Evolutionary conservation across 2,113 vertebrate genomes (phyloP), one percentile per base, ranked within the genome.

Genomic region (Syngnathus typhle): DNA sequence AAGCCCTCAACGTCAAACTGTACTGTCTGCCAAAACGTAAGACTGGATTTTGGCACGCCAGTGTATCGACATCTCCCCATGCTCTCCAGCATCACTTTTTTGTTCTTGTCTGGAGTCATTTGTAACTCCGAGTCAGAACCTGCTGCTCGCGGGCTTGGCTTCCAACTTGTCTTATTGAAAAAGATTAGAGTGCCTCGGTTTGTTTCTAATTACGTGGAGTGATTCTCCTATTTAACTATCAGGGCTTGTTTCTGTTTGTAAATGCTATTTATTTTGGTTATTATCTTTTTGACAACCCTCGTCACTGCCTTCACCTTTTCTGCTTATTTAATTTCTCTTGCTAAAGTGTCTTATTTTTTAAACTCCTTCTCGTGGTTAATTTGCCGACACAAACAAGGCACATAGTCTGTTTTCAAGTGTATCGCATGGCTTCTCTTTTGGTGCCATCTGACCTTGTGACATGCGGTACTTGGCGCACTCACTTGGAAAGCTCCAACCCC

Each of bases 371-470:
- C 41, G 65, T 47, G 63, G 0, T 0, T 71, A 46, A 8, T 71
- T 69, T 67, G 66, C 72, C 55, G 12, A 55, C 18, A 32, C 44
- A 63, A 69, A 68, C 47, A 12, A 73, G 47, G 65, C 23, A 18
- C 47, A 23, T 46, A 60, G 43, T 64, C 47, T 81, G 73, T 84
- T 69, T 60, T 52, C 79, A 47, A 79, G 75, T 68, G 1, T 73
- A 71, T 80, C 79, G 85, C 71, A 47, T 65, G 59, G 60, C 41
- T 62, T 79, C 69, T 71, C 67, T 83, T 77, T 80, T 79, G 65
- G 56, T 71, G 72, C 44, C 47, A 19, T 37, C 21, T 81, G 41
- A 68, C 80, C 67, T 72, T 11, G 6, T 58, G 63, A 56, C 63
- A 67, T 32, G 39, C 47, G 37, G 38, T 27, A 52, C 60, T 69